Evolutionary conservation across 37 sponge, comb jelly and placozoan genomes (phyloP), one percentile per base, ranked within the genome.

Genomic region (Theonella swinhoei): DNA sequence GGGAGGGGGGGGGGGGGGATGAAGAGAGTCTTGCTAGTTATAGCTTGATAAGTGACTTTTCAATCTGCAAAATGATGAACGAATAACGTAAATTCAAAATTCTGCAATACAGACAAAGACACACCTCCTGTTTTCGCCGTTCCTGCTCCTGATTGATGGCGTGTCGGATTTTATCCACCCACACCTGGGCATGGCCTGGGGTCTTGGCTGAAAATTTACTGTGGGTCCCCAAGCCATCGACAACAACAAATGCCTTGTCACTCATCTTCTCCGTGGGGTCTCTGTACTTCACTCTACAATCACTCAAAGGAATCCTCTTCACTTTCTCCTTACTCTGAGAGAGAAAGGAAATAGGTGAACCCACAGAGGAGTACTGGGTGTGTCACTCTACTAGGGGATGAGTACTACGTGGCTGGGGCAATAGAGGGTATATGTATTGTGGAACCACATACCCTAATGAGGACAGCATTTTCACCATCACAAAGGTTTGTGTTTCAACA

Each of bases 211-310:
- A 67, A 32, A 80, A 90, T 30, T 38, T 74, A 7, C 64, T 80
- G 7, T 68, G 68, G 25, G 59, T 70, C 23, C 88, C 88, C 82
- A 32, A 5, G 19, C 33, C 69, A 68, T 90, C 86, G 28, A 65
- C 54, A 14, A 90, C 30, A 14, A 90, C 75, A 62, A 90, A 90
- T 64, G 80, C 62, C 34, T 75, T 76, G 41, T 90, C 90, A 41
- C 60, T 80, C 29, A 78, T 62, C 68, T 77, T 82, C 34, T 61
- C 70, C 25, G 19, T 42, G 58, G 90, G 62, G 26, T 89, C 89
- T 33, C 60, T 39, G 67, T 84, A 74, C 47, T 72, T 84, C 66
- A 89, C 79, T 37, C 74, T 67, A 33, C 90, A 79, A 7, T 41
- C 68, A 5, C 35, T 77, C 26, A 23, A 24, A 0, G 58, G 29